Conservation (phyloP, 2,888 invertebrate species). For the Andrena haemorrhoa region DNA sequence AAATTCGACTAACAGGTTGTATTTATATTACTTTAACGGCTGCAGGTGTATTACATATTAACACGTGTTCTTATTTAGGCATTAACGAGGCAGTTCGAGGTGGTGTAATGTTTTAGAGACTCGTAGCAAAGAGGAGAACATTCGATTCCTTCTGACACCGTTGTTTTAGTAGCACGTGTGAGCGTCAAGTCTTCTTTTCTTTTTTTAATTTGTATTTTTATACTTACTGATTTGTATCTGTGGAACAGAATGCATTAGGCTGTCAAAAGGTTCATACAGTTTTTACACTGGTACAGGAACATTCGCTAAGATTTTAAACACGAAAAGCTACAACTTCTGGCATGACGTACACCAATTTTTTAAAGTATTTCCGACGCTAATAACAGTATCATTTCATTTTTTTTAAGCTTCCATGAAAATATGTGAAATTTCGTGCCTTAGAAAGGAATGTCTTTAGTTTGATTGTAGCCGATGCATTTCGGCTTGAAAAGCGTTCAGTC, state of each 20-base stretch:
- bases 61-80: slow-evolving; percentile 12
- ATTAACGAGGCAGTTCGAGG: slow-evolving; percentile 2
- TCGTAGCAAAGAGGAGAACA: slow-evolving; percentile 1
- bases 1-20: slow-evolving; percentile 12
- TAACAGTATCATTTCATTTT: background rate
- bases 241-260: background rate
- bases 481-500: background rate
- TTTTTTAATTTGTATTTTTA: slow-evolving; percentile 19
- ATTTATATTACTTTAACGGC: slow-evolving; percentile 27
- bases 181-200: background rate
- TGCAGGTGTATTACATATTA: slow-evolving; percentile 21
- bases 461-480: background rate
- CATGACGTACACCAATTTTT: background rate
- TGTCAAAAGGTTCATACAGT: background rate
- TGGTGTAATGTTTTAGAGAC: slow-evolving; percentile 29
- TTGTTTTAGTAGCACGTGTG: slow-evolving; percentile 18
- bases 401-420: background rate
- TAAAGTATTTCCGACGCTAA: background rate
- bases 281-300: background rate
- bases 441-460: background rate
- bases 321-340: background rate
- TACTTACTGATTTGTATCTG: slow-evolving; percentile 12
- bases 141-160: slow-evolving; percentile 3
- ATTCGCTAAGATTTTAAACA: background rate
- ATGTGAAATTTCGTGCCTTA: background rate